Evolutionary conservation across 1,140 invertebrate genomes (phyloP).

Genomic region (Drosophila bocqueti): DNA sequence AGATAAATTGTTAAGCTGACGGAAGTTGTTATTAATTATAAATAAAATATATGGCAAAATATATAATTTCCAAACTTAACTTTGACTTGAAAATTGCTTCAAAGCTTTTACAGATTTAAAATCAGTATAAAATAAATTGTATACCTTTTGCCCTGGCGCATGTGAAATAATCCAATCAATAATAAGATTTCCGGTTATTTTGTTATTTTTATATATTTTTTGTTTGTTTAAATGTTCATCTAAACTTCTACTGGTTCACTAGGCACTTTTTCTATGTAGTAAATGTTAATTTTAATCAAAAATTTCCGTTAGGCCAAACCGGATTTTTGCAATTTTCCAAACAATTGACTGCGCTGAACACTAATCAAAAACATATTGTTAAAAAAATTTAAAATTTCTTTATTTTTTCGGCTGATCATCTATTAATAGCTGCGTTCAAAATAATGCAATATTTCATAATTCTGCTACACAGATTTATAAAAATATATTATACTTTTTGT

Average conservation of each 20-base stretch:
- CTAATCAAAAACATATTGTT: background rate
- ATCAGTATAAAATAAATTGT: constrained; percentile 26
- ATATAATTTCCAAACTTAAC: background rate
- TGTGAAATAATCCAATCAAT: constrained; percentile 16
- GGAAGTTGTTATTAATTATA: background rate
- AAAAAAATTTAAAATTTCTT: background rate
- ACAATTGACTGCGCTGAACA: background rate
- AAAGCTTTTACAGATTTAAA: background rate
- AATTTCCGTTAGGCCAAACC: too few relatives aligned
- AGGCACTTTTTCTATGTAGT: constrained; percentile 72
- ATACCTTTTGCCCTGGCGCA: constrained; percentile 52
- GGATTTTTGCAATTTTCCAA: background rate
- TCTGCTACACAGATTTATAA: background rate
- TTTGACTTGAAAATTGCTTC: background rate
- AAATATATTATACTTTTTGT: background rate
- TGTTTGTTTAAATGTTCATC: constrained; percentile 13
- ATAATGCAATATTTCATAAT: background rate
- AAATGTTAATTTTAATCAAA: constrained; percentile 18
- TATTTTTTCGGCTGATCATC: background rate
- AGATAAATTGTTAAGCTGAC: background rate
- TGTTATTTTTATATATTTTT: constrained; percentile 5
- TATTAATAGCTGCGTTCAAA: background rate
- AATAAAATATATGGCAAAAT: background rate
- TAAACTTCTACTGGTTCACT: constrained; percentile 60
- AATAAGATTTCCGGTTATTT: background rate